phyloP scores from a whole-genome alignment of 2,113 vertebrate genomes.

The Scophthalmus maximus region DNA sequence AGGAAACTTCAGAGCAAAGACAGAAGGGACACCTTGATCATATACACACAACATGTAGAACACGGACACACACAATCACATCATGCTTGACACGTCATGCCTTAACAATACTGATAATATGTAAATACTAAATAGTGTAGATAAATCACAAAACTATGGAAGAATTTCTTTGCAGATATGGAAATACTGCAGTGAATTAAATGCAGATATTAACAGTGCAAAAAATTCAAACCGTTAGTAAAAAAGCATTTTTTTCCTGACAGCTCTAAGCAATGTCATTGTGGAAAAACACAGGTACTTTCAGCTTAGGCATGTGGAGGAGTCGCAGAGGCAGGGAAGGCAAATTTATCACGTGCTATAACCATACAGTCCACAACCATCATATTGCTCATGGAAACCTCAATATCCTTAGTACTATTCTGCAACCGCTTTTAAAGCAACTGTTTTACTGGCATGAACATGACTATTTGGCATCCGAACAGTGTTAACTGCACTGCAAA shows the following conservation, averaged over 20 bases:
- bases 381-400: background rate
- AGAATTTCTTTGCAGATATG: background rate
- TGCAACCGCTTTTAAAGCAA: slow-evolving; percentile 21
- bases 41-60: background rate
- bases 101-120: slow-evolving; percentile 15
- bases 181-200: background rate
- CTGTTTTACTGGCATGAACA: slow-evolving; percentile 19
- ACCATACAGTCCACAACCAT: background rate
- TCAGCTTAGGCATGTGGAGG: slow-evolving; percentile 8
- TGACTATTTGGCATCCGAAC: slow-evolving; percentile 22
- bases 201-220: background rate
- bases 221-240: background rate
- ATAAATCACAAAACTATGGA: slow-evolving; percentile 5
- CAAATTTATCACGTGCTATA: background rate
- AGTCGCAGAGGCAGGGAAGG: background rate
- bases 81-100: background rate
- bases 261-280: slow-evolving; percentile 1
- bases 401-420: background rate
- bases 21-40: slow-evolving; percentile 1
- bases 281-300: background rate
- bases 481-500: slow-evolving; percentile 11
- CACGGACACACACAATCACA: slow-evolving; percentile 12
- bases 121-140: slow-evolving; percentile 33
- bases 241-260: background rate
- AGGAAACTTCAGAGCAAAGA: background rate